phyloP scores from a whole-genome alignment of 1,140 invertebrate species.

The Penaeus chinensis region DNA sequence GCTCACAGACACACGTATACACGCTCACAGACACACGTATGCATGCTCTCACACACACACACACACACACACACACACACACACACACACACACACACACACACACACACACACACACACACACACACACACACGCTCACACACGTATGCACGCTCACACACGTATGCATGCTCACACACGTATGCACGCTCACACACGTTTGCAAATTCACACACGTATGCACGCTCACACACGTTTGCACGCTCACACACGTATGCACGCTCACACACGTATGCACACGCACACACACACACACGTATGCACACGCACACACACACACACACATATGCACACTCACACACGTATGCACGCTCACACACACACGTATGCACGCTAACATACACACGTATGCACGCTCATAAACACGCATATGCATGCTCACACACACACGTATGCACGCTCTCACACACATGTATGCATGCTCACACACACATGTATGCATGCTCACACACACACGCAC shows the following conservation, averaged over 20 bases:
- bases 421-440: constrained; percentile 2
- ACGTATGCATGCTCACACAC: neutral
- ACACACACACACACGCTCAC: neutral
- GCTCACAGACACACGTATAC: neutral
- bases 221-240: neutral
- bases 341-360: neutral
- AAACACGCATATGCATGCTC: neutral
- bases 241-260: neutral
- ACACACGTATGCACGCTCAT: constrained; percentile 2
- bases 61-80: constrained; percentile 7
- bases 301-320: neutral
- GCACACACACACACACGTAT: neutral
- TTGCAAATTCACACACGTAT: neutral
- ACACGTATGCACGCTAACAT: neutral
- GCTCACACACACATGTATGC: constrained; percentile 3
- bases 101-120: constrained; percentile 10
- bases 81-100: neutral
- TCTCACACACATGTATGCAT: neutral
- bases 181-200: neutral
- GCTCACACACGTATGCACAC: neutral
- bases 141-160: neutral
- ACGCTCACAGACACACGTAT: neutral
- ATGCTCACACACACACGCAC: constrained; percentile 4
- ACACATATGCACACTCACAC: neutral
- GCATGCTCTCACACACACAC: constrained; percentile 14